A percentile compares a stretch with the other conserved stretches of the same genome.
phyloP scores from a whole-genome alignment of 2,888 invertebrate genomes.

The Spodoptera exigua region DNA sequence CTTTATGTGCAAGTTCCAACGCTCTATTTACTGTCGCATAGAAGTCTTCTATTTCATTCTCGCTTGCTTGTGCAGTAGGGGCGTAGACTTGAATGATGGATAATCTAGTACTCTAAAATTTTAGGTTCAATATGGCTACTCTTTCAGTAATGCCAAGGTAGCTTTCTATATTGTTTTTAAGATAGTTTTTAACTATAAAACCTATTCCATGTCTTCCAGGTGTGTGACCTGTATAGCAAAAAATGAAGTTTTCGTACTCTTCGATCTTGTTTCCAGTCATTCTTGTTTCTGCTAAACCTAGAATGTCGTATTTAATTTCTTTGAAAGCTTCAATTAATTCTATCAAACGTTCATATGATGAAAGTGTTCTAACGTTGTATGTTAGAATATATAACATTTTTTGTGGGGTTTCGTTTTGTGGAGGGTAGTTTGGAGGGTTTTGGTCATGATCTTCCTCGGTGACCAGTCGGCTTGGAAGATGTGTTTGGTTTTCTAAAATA shows the following conservation, averaged over 20 bases:
- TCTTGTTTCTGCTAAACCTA: constrained; percentile 1
- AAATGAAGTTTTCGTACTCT: neutral
- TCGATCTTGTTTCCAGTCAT: neutral
- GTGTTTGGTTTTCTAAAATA: neutral
- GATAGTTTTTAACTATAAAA: neutral
- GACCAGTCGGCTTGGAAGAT: neutral
- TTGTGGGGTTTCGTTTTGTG: constrained; percentile 18
- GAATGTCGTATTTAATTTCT: neutral
- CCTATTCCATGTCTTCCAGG: neutral
- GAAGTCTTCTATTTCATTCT: neutral
- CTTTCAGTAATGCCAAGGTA: neutral
- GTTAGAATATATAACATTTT: neutral
- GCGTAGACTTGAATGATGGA: neutral
- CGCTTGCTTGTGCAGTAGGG: neutral
- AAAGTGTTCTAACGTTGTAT: constrained; percentile 2
- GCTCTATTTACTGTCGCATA: neutral
- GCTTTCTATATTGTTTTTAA: neutral
- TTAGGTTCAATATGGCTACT: neutral
- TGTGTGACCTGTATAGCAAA: neutral
- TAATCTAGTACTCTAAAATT: neutral
- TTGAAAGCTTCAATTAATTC: neutral
- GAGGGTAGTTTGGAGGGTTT: constrained; percentile 1
- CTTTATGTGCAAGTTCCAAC: neutral
- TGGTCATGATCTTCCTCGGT: too few relatives aligned
- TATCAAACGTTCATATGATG: neutral